These are phyloP conservation scores for Oscheius sp. DNA, from an alignment of 1,140 invertebrate species.

Conservation along the genomic window DNA sequence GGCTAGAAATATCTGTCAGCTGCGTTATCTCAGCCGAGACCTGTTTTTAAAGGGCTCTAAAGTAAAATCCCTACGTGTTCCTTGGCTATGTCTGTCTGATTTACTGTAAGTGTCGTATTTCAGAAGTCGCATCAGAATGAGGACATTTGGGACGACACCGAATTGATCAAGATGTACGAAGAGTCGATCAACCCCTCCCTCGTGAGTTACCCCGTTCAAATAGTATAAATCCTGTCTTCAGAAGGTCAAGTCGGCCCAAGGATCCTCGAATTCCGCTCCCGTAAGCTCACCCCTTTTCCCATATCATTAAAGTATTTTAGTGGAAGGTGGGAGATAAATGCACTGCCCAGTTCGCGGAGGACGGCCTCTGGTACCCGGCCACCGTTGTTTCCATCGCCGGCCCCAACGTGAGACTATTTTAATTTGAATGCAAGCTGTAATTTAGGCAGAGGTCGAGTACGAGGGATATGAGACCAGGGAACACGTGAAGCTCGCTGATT, in stretches of 20 bases:
- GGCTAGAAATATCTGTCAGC: too few species aligned
- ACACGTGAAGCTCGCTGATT: not conserved
- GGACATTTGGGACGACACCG: conserved; percentile 35
- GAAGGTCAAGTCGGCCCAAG: not conserved
- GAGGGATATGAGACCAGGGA: conserved; percentile 3
- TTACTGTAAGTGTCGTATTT: too few species aligned
- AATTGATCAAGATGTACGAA: conserved; percentile 35
- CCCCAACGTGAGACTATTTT: not conserved
- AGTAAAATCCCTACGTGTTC: too few species aligned
- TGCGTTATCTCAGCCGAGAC: too few species aligned
- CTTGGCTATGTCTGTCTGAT: too few species aligned
- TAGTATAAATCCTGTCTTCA: not conserved
- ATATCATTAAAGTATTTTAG: too few species aligned
- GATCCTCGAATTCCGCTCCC: too few species aligned
- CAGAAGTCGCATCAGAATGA: not conserved
- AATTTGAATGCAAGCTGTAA: not conserved
- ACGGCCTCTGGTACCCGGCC: conserved; percentile 15
- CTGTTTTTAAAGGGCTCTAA: too few species aligned
- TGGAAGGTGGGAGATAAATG: conserved; percentile 30
- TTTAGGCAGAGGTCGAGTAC: not conserved
- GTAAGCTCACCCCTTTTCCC: too few species aligned
- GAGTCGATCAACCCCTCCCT: conserved; percentile 5
- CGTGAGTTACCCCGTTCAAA: not conserved
- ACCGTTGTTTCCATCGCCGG: conserved; percentile 13
- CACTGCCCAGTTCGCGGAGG: conserved; percentile 23